Evolutionary conservation across 2,888 invertebrate species (phyloP), one percentile per base, ranked within the genome.

Genomic region (Apamea sordens): DNA sequence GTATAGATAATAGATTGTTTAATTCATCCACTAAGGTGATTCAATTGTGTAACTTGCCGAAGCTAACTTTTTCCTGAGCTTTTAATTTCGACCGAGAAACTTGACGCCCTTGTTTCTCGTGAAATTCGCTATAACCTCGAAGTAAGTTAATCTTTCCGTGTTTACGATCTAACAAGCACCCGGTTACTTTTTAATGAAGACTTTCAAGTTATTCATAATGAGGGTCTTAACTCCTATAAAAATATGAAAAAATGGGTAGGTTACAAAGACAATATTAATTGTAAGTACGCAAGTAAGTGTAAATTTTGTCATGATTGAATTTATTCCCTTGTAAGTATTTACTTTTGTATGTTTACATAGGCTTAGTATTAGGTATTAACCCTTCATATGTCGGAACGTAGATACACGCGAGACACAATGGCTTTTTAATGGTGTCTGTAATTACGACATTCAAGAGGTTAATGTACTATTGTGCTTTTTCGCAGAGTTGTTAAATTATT

Each of bases 61-160:
- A 80, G 50, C 72, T 79, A 90, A 90, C 81, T 89, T 91, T 89
- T 86, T 70, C 72, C 44, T 41, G 53, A 44, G 47, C 86, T 82
- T 80, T 83, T 85, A 88, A 90, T 90, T 91, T 88, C 88, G 87
- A 92, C 91, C 86, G 79, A 79, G 83, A 89, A 92, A 91, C 56
- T 79, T 78, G 76, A 50, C 63, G 70, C 79, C 76, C 86, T 90
- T 89, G 88, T 89, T 87, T 86, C 76, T 18, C 76, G 74, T 70
- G 80, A 82, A 86, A 84, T 88, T 79, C 63, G 73, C 77, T 78
- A 87, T 78, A 84, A 75, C 80, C 69, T 77, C 18, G 41, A 77
- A 87, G 73, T 77, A 59, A 53, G 47, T 74, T 79, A 79, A 74
- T 64, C 21, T 61, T 82, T 53, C 41, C 75, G n/a, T 75, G 78